Percentiles rank a stretch among this genome's conserved stretches.
Conservation (phyloP, 2,797 vertebrate species). For the Lemur catta region DNA sequence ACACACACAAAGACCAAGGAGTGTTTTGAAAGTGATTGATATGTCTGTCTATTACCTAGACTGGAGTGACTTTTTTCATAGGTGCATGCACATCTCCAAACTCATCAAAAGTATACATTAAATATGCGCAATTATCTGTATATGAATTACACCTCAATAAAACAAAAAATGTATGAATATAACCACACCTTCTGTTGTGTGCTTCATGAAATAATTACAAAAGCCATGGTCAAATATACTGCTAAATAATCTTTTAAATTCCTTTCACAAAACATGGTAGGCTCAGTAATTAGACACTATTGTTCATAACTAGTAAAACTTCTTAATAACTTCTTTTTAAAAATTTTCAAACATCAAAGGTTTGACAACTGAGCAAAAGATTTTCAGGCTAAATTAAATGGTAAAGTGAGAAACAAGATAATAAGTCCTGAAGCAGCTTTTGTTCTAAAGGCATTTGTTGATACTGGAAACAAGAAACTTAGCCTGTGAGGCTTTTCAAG, state of each 20-base stretch:
- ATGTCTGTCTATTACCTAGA: background rate
- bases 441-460: background rate
- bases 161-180: background rate
- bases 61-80: background rate
- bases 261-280: background rate
- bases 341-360: background rate
- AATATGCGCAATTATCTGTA: background rate
- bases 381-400: background rate
- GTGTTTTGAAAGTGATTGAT: background rate
- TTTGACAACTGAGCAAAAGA: background rate
- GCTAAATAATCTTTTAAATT: background rate
- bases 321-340: background rate
- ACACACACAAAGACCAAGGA: too few species aligned
- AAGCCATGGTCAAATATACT: background rate
- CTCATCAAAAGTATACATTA: background rate
- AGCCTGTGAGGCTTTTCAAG: background rate
- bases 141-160: background rate
- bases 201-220: background rate
- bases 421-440: background rate
- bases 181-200: background rate
- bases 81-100: background rate
- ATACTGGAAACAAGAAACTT: background rate
- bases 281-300: background rate
- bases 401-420: background rate
- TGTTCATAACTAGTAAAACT: background rate